phyloP scores from a whole-genome alignment of 2,888 invertebrate species.

The Aphidoletes aphidimyza region DNA sequence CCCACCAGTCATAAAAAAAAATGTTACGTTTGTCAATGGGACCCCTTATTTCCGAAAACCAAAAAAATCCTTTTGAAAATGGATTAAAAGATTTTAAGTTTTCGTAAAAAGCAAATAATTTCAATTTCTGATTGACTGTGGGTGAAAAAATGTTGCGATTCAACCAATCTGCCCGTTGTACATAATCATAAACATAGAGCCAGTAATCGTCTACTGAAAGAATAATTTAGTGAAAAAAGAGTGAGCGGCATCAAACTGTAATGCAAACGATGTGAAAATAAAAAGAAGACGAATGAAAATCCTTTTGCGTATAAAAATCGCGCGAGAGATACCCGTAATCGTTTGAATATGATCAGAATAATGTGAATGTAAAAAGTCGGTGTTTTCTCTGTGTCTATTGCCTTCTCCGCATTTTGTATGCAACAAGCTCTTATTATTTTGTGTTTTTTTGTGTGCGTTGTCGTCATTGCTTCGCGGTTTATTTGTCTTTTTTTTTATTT shows the following conservation, averaged over 20 bases:
- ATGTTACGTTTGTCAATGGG: too few relatives aligned
- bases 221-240: too few relatives aligned
- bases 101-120: background rate
- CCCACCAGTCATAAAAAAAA: too few relatives aligned
- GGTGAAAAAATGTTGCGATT: too few relatives aligned
- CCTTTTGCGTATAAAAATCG: background rate
- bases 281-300: background rate
- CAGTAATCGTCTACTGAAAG: too few relatives aligned
- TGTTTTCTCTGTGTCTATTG: background rate
- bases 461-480: conserved; percentile 15
- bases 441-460: too few relatives aligned
- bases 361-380: conserved; percentile 9
- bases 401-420: background rate
- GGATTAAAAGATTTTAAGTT: background rate
- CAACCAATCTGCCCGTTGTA: too few relatives aligned
- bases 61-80: background rate
- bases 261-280: background rate
- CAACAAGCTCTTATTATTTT: too few relatives aligned
- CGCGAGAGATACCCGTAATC: conserved; percentile 5
- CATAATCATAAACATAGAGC: too few relatives aligned
- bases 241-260: background rate
- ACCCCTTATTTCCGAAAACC: too few relatives aligned
- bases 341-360: conserved; percentile 7
- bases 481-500: too few relatives aligned
- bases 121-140: too few relatives aligned